Conservation (phyloP, 2,888 invertebrate genomes). For the Syritta pipiens region DNA sequence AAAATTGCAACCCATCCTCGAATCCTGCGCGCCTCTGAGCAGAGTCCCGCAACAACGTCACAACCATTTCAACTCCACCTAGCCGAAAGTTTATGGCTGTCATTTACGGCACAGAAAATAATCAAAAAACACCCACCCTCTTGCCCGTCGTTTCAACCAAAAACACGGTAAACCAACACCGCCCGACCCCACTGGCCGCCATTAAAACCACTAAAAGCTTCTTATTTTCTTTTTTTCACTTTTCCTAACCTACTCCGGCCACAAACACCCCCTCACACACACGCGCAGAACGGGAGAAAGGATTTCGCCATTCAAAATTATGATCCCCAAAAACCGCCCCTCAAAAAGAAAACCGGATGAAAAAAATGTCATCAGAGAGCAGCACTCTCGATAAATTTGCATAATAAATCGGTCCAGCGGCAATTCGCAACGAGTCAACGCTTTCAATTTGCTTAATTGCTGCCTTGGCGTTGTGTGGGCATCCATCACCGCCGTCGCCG, state of each 20-base stretch:
- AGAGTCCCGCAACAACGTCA: too few relatives aligned
- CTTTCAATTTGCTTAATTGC: conserved; percentile 68
- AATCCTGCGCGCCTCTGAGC: too few relatives aligned
- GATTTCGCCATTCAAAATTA: too few relatives aligned
- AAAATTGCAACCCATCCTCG: too few relatives aligned
- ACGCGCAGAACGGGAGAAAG: too few relatives aligned
- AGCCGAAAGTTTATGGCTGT: too few relatives aligned
- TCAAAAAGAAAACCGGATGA: not conserved
- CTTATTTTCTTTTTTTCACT: not conserved
- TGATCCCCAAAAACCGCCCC: too few relatives aligned
- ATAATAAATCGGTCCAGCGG: conserved; percentile 66
- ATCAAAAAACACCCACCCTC: not conserved
- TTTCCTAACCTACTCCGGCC: not conserved
- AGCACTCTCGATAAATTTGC: conserved; percentile 59
- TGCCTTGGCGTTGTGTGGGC: conserved; percentile 27
- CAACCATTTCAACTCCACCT: too few relatives aligned
- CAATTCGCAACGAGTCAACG: conserved; percentile 56
- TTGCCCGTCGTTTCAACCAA: not conserved
- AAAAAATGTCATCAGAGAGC: not conserved
- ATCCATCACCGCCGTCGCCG: conserved; percentile 1
- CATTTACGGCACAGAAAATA: too few relatives aligned
- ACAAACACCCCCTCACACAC: too few relatives aligned
- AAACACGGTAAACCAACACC: too few relatives aligned
- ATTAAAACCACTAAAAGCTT: conserved; percentile 8
- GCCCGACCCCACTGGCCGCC: not conserved